Conservation (phyloP, 2,113 vertebrate species). For the Catharus minimus region DNA sequence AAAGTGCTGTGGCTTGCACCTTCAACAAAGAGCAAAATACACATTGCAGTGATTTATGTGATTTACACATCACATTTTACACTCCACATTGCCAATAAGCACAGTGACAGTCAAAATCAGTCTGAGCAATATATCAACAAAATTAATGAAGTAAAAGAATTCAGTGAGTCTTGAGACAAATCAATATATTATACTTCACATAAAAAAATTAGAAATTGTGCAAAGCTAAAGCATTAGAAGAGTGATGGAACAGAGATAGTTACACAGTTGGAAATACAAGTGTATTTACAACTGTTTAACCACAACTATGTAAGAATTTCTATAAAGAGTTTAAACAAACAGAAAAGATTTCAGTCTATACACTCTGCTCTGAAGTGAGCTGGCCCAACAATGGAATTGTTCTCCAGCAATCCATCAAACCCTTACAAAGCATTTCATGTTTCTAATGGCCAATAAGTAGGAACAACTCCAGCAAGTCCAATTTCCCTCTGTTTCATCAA, state of each 20-base stretch:
- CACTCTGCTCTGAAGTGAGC: not conserved
- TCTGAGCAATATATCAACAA: not conserved
- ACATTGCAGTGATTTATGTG: not conserved
- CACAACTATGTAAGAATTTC: slow-evolving; percentile 18
- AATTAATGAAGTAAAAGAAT: not conserved
- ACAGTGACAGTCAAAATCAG: not conserved
- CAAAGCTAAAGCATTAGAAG: not conserved
- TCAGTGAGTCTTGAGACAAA: not conserved
- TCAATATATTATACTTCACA: not conserved
- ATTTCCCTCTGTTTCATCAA: not conserved
- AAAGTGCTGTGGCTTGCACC: not conserved
- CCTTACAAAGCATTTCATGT: not conserved
- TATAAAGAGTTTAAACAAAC: slow-evolving; percentile 44
- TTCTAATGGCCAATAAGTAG: not conserved
- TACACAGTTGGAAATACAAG: not conserved
- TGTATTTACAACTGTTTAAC: slow-evolving; percentile 27
- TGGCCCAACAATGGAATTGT: not conserved
- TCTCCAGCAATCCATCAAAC: slow-evolving; percentile 35
- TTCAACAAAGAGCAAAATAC: not conserved
- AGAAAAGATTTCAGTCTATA: not conserved
- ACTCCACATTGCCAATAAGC: not conserved
- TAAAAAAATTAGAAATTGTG: not conserved
- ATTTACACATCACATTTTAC: not conserved
- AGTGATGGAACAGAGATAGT: not conserved
- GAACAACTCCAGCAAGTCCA: not conserved